Evolutionary conservation across 2,797 vertebrate species (phyloP).

Genomic region (Hapalemur alaotrensis): DNA sequence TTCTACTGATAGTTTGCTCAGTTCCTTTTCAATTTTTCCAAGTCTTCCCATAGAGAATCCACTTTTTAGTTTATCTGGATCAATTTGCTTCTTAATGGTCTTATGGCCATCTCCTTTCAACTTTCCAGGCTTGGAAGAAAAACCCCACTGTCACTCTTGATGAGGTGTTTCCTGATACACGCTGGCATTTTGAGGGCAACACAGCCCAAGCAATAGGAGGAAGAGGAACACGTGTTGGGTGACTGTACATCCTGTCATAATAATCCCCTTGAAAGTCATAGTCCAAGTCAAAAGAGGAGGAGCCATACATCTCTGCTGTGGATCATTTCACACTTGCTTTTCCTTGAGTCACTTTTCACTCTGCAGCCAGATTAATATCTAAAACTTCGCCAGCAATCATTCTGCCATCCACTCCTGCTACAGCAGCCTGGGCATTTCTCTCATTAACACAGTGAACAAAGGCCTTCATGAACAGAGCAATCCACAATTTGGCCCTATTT

Average conservation of each 20-base stretch:
- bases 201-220: too few relatives aligned
- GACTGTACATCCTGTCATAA: neutral
- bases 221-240: too few relatives aligned
- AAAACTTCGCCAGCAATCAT: constrained; percentile 90
- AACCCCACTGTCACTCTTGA: too few relatives aligned
- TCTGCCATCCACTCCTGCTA: constrained; percentile 87
- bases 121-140: too few relatives aligned
- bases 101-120: too few relatives aligned
- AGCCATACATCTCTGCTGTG: constrained; percentile 91
- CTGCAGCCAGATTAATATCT: constrained; percentile 91
- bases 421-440: constrained; percentile 87
- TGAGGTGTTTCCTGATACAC: too few relatives aligned
- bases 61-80: neutral
- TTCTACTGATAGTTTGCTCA: neutral
- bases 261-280: neutral
- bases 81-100: neutral
- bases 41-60: neutral
- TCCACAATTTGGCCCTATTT: too few relatives aligned
- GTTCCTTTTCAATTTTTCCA: neutral
- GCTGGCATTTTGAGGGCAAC: too few relatives aligned
- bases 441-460: constrained; percentile 92
- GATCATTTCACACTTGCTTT: constrained; percentile 90
- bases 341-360: constrained; percentile 92
- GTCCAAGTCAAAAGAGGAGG: neutral
- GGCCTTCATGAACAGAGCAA: constrained; percentile 70